Conservation (phyloP, 2,888 invertebrate genomes). For the Diaphora mendica region DNA sequence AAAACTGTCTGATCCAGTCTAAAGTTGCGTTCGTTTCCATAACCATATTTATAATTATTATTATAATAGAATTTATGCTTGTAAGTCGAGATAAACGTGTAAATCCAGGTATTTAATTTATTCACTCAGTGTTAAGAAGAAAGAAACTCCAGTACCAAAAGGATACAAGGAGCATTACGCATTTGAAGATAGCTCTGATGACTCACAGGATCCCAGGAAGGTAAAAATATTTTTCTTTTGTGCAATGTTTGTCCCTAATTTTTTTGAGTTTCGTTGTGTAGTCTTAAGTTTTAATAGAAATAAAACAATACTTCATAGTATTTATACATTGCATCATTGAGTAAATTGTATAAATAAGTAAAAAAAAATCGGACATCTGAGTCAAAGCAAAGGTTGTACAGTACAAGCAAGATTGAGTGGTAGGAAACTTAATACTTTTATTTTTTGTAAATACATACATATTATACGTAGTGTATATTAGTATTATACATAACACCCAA, state of each 20-base stretch:
- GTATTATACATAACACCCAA: too few relatives aligned
- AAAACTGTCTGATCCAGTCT: background rate
- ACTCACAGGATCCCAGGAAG: constrained; percentile 76
- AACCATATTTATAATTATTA: background rate
- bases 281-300: background rate
- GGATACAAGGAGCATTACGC: constrained; percentile 85
- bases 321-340: too few relatives aligned
- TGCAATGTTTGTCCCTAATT: background rate
- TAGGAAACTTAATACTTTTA: too few relatives aligned
- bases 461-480: too few relatives aligned
- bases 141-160: constrained; percentile 83
- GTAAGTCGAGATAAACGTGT: background rate
- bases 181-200: constrained; percentile 83
- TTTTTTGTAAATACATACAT: too few relatives aligned
- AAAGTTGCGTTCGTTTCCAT: background rate
- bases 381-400: too few relatives aligned
- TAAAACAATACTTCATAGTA: background rate
- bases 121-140: constrained; percentile 86
- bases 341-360: too few relatives aligned
- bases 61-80: background rate
- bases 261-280: background rate
- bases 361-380: too few relatives aligned
- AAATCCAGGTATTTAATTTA: background rate
- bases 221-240: constrained; percentile 49
- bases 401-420: too few relatives aligned